Evolutionary conservation across 1,140 invertebrate genomes (phyloP), one percentile per base, ranked within the genome.

Genomic region (Portunus trituberculatus): DNA sequence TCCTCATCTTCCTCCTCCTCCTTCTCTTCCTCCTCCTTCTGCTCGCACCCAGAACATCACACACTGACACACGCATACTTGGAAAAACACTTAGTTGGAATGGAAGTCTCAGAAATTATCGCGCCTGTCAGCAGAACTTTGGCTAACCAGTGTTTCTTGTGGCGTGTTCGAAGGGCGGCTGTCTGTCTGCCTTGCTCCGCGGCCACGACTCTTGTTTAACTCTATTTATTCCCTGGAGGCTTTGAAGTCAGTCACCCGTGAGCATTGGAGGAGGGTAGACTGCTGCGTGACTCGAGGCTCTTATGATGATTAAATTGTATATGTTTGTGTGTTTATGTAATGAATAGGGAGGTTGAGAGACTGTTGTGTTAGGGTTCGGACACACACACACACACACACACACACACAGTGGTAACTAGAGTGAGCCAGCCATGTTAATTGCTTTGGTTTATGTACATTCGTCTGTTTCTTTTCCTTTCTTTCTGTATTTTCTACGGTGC

Each of bases 91-190:
- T 92, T n/a, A 95, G 94, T 87, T 90, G 82, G 92, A 92, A 92
- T 86, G 94, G 94, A 88, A 88, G 91, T 59, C 94, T n/a, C 86
- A 88, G 82, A 95, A 95, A 92, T 95, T 87, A 95, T 95, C 90
- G 94, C 87, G 94, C 14, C 94, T 95, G 94, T 95, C 94, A 95
- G 94, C 28, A n/a, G 39, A 86, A 29, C 94, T 95, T 95, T 92
- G 91, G 86, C 76, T 95, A 87, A 95, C 94, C 91, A 95, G 83
- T 95, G 90, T 95, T 92, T 95, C 94, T 95, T 95, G 93, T 91
- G 88, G 46, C 59, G 59, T 29, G 76, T 84, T 88, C 82, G 91
- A n/a, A 12, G n/a, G 20, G 52, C 16, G 16, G 31, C 25, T 25
- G 76, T 82, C 16, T 90, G 16, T 28, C 14, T 90, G 39, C 39